These are phyloP conservation scores for Delichon dasypus DNA, from an alignment of 2,797 vertebrate species.

Conservation along the genomic window DNA sequence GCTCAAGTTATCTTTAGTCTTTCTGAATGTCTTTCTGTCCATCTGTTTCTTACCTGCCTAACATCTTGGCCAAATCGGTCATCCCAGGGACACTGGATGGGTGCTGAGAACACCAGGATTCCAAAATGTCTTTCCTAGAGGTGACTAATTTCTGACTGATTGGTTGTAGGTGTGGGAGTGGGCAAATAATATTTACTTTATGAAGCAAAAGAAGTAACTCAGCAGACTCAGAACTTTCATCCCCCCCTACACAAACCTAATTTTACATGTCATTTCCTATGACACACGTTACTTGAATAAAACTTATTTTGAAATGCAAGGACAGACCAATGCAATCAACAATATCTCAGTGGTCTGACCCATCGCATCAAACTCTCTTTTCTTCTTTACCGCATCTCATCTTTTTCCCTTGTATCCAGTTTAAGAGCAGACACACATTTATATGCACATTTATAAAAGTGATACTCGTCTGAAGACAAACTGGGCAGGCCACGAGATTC, in stretches of 20 bases:
- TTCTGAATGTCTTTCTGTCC: neutral
- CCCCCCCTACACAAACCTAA: neutral
- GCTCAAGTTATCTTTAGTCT: neutral
- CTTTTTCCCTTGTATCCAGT: neutral
- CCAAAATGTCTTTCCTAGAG: neutral
- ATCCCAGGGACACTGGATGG: accelerated
- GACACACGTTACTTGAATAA: neutral
- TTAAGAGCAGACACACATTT: neutral
- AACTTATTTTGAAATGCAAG: neutral
- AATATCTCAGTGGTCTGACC: neutral
- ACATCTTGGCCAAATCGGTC: neutral
- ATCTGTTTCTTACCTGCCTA: neutral
- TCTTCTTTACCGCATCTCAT: neutral
- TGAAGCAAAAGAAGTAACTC: neutral
- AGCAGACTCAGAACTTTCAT: accelerated
- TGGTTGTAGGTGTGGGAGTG: neutral
- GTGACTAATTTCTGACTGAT: neutral
- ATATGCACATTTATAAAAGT: neutral
- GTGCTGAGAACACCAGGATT: neutral
- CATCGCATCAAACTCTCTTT: neutral
- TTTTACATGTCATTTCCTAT: neutral
- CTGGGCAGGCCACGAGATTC: neutral
- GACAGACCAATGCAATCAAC: neutral
- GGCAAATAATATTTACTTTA: neutral
- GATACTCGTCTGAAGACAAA: constrained; percentile 43